Evolutionary conservation across 2,797 vertebrate species (phyloP).

Genomic region (Myripristis jacobus): DNA sequence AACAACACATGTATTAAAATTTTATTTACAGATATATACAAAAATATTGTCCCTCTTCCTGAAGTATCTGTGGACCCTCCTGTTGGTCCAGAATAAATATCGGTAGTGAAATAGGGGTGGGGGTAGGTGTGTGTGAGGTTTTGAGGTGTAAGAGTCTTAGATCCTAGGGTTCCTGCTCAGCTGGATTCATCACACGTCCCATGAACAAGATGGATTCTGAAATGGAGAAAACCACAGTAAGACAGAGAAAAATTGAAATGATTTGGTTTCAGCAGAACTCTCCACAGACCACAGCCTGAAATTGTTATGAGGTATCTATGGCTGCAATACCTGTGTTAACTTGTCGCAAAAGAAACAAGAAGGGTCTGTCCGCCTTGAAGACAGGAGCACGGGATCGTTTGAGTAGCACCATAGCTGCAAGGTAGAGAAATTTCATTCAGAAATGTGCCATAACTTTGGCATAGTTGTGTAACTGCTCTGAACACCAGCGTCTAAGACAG

Average conservation of each 20-base stretch:
- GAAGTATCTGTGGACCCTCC: conserved; percentile 60
- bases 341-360: conserved; percentile 89
- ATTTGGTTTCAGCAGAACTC: background rate
- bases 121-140: conserved; percentile 16
- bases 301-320: background rate
- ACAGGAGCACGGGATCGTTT: conserved; percentile 90
- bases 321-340: conserved; percentile 85
- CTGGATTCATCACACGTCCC: conserved; percentile 90
- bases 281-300: background rate
- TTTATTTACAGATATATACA: conserved; percentile 87
- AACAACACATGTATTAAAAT: conserved; percentile 77
- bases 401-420: conserved; percentile 88
- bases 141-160: background rate
- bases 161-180: conserved; percentile 67
- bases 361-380: conserved; percentile 92
- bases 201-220: conserved; percentile 90
- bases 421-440: background rate
- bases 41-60: conserved; percentile 80
- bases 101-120: conserved; percentile 43
- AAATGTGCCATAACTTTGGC: background rate
- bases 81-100: conserved; percentile 79
- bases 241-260: background rate
- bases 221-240: conserved; percentile 2
- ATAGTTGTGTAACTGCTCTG: no score
- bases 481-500: background rate